phyloP scores from a whole-genome alignment of 2,888 invertebrate species.

The Drosophila silvestris region DNA sequence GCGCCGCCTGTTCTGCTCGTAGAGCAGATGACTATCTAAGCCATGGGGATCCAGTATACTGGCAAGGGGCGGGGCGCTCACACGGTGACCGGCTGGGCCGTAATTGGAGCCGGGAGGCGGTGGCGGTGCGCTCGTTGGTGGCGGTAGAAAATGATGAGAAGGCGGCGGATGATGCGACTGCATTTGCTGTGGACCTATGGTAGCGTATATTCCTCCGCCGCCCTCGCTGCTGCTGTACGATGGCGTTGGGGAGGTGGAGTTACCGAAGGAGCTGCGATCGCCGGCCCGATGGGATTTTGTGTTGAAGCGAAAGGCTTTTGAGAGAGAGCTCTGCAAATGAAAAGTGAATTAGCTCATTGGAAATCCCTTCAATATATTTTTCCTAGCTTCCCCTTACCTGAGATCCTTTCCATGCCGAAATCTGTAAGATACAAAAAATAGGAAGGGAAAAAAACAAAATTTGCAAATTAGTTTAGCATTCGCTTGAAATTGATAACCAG shows the following conservation, averaged over 20 bases:
- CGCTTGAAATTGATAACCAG: constrained; percentile 4
- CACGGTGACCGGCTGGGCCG: constrained; percentile 82
- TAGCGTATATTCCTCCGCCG: constrained; percentile 85
- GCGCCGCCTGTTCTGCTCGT: constrained; percentile 84
- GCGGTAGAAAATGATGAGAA: constrained; percentile 77
- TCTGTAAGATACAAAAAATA: constrained; percentile 66
- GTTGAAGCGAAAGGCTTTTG: constrained; percentile 85
- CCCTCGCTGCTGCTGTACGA: constrained; percentile 85
- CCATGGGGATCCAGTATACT: constrained; percentile 64
- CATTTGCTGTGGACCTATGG: constrained; percentile 81
- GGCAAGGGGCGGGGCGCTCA: constrained; percentile 84
- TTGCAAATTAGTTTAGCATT: constrained; percentile 21
- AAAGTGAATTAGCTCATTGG: background rate
- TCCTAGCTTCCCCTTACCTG: constrained; percentile 75
- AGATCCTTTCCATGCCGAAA: constrained; percentile 86
- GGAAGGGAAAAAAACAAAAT: constrained; percentile 28
- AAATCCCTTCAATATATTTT: background rate
- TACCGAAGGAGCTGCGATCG: constrained; percentile 84
- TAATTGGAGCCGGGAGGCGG: constrained; percentile 73
- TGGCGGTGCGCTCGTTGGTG: constrained; percentile 84
- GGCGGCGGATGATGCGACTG: constrained; percentile 55
- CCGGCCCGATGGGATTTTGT: constrained; percentile 83
- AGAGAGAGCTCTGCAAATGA: constrained; percentile 83
- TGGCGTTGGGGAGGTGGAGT: constrained; percentile 86
- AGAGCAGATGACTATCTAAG: constrained; percentile 78